phyloP scores from a whole-genome alignment of 2,113 vertebrate genomes.

The Ibidorhyncha struthersii region DNA sequence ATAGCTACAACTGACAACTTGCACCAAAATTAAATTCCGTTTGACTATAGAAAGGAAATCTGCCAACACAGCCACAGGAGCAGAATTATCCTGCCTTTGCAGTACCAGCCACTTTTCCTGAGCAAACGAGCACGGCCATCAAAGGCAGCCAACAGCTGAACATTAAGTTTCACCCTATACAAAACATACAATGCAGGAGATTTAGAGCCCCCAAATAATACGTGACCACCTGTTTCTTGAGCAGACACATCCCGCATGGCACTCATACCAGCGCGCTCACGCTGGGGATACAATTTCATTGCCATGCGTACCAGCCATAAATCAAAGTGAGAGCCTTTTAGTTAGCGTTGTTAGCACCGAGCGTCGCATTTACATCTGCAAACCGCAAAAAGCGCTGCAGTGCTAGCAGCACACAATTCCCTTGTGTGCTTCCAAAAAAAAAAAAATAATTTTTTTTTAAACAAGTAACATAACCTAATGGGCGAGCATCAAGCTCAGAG shows the following conservation, averaged over 20 bases:
- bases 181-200: background rate
- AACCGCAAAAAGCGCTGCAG: background rate
- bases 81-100: background rate
- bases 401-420: background rate
- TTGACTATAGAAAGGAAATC: background rate
- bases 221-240: constrained; percentile 52
- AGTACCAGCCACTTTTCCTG: background rate
- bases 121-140: background rate
- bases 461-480: background rate
- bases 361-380: background rate
- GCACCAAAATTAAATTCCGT: background rate
- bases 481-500: background rate
- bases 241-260: background rate
- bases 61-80: background rate
- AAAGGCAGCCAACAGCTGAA: constrained; percentile 67
- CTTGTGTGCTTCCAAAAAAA: background rate
- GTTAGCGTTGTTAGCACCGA: background rate
- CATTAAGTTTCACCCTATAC: background rate
- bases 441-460: background rate
- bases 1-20: background rate
- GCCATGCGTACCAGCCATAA: background rate
- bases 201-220: background rate
- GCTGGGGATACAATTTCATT: background rate
- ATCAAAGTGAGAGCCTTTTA: constrained; percentile 34
- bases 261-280: background rate